Evolutionary conservation across 2,888 invertebrate genomes (phyloP).

Genomic region (Drosophila nr. perissopoda): DNA sequence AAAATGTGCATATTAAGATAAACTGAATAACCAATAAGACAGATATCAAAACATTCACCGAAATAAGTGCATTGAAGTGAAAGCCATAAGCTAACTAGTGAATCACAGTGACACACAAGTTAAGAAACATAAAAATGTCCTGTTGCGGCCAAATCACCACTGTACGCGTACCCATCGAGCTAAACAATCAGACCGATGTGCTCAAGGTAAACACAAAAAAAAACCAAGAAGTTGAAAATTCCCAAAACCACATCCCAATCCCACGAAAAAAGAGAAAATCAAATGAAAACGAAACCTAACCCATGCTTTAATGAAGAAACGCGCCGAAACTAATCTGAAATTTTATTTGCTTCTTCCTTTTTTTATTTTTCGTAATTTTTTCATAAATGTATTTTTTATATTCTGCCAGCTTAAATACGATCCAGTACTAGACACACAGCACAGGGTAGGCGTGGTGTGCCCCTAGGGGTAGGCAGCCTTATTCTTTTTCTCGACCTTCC

Average conservation of each 20-base stretch:
- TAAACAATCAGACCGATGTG: slow-evolving; percentile 91
- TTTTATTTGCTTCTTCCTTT: slow-evolving; percentile 41
- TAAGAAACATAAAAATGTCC: slow-evolving; percentile 84
- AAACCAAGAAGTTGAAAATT: neutral
- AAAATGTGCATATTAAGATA: slow-evolving; percentile 68
- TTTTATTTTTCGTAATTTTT: slow-evolving; percentile 38
- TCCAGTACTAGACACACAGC: slow-evolving; percentile 80
- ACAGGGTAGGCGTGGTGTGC: slow-evolving; percentile 81
- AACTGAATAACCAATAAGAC: slow-evolving; percentile 56
- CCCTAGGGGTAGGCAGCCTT: slow-evolving; percentile 62
- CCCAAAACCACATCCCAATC: slow-evolving; percentile 9
- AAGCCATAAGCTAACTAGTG: slow-evolving; percentile 34
- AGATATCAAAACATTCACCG: slow-evolving; percentile 11
- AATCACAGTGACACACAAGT: slow-evolving; percentile 33
- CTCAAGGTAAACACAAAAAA: slow-evolving; percentile 88
- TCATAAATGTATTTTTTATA: slow-evolving; percentile 18
- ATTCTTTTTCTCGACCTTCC: slow-evolving; percentile 4
- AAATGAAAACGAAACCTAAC: slow-evolving; percentile 27
- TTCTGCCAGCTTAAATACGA: slow-evolving; percentile 79
- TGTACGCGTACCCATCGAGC: slow-evolving; percentile 91
- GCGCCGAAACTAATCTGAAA: slow-evolving; percentile 55
- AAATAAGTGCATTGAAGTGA: slow-evolving; percentile 25
- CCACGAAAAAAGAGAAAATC: neutral
- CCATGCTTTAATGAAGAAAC: slow-evolving; percentile 33
- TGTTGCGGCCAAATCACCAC: slow-evolving; percentile 90